Evolutionary conservation across 1,140 invertebrate genomes (phyloP), one percentile per base, ranked within the genome.

Genomic region (Drosophila santomea): DNA sequence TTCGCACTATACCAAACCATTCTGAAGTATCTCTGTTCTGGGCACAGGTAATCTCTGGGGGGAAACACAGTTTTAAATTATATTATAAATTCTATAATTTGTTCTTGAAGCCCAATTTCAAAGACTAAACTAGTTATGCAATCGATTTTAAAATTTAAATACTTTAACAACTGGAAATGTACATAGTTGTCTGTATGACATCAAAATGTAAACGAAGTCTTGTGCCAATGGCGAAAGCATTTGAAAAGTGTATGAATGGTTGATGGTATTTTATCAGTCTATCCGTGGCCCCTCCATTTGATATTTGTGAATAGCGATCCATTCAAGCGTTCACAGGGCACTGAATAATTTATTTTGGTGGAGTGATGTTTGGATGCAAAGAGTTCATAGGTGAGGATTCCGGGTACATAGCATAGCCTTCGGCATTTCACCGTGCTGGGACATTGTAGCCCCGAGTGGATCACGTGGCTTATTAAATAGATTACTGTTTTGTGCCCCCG

Each of bases 401-500:
- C 41, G 32, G 14, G 25, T 35, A 17, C 45, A 32, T 39, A 25
- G 28, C 28, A 25, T 23, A 43, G 17, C 32, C 57, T 36, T 23
- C 4, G 36, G 41, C 43, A 54, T 78, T 67, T 78, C 84, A 69
- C 64, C 71, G 75, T 77, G 79, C 51, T 68, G 59, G n/a, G n/a
- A 71, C 79, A 79, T 66, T 79, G 75, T 83, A 61, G 67, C 44
- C 56, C 56, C 60, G 56, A 62, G 68, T 66, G 50, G 54, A 56
- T 64, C 78, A 72, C 57, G 83, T 85, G 78, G 80, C 80, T 88
- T 88, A 86, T 86, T 83, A 88, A 86, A 86, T 86, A 88, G 83
- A 86, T 86, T 83, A 86, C 79, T 66, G 71, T 88, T 81, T 88
- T 79, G 72, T 72, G 67, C 71, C 71, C 45, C 8, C 44, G 52